Percentiles rank a stretch among this genome's conserved stretches.
These are phyloP conservation scores for Autographa pulchrina DNA, from an alignment of 2,888 invertebrate species.

Conservation along the genomic window DNA sequence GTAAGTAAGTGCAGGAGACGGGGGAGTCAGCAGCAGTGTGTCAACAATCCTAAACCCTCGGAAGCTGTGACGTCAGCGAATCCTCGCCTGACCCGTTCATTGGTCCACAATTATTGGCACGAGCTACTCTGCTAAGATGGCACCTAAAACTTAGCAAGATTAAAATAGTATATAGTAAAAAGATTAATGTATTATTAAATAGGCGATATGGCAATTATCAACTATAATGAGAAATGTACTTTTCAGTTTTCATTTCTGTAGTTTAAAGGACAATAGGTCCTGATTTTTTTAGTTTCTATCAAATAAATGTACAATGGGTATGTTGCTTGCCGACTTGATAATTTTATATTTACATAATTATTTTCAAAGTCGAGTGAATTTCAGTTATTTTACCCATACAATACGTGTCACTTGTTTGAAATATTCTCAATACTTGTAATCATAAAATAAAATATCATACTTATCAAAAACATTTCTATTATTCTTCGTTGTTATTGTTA, in stretches of 20 bases:
- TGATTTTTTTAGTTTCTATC: no score
- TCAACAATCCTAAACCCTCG: constrained; percentile 63
- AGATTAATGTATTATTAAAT: background rate
- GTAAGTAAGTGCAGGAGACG: constrained; percentile 53
- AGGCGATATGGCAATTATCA: no score
- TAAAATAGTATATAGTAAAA: background rate
- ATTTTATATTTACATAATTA: background rate
- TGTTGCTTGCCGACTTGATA: no score
- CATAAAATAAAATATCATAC: background rate
- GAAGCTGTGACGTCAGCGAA: constrained; percentile 69
- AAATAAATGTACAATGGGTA: no score
- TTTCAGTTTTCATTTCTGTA: no score
- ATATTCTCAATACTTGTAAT: background rate
- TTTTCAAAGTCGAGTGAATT: background rate
- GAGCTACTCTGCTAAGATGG: constrained; percentile 53
- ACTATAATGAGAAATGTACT: no score
- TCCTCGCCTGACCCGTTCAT: constrained; percentile 68
- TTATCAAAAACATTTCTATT: background rate
- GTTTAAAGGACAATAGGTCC: no score
- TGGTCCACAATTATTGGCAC: constrained; percentile 75
- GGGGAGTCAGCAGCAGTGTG: constrained; percentile 64
- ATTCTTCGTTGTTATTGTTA: background rate
- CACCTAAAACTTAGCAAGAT: constrained; percentile 41
- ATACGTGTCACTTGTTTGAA: constrained; percentile 16
- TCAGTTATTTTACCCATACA: constrained; percentile 21